Evolutionary conservation across 2,888 invertebrate species (phyloP).

Genomic region (Beris morrisii): DNA sequence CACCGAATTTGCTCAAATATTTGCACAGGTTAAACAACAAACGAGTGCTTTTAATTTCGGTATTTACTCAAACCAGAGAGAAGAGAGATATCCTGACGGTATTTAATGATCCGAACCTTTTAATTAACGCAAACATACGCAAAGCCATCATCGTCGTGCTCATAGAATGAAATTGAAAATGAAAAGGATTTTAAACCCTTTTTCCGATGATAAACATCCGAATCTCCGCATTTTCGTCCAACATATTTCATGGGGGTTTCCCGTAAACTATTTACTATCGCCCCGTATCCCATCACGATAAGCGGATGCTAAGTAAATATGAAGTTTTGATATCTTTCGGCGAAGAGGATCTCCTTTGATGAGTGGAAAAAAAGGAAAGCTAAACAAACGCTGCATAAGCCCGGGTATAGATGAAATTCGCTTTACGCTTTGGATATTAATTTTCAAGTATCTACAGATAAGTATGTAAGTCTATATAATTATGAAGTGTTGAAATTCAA

Average conservation of each 20-base stretch:
- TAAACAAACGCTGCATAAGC: too few relatives aligned
- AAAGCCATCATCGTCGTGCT: constrained; percentile 3
- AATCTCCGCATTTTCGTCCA: constrained; percentile 1
- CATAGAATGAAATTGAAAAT: constrained; percentile 6
- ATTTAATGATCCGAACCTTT: constrained; percentile 25
- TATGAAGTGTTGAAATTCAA: too few relatives aligned
- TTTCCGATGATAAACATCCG: constrained; percentile 2
- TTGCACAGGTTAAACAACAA: constrained; percentile 17
- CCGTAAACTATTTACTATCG: constrained; percentile 26
- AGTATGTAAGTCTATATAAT: too few relatives aligned
- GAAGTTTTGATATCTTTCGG: background rate
- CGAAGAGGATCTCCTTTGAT: background rate
- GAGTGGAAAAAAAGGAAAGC: background rate
- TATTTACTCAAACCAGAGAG: constrained; percentile 6
- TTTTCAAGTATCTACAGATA: too few relatives aligned
- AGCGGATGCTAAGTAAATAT: background rate
- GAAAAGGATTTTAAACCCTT: constrained; percentile 13
- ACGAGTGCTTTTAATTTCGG: constrained; percentile 21
- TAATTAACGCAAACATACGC: constrained; percentile 21
- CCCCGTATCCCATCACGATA: constrained; percentile 5
- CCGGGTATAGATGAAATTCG: too few relatives aligned
- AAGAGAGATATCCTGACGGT: constrained; percentile 13
- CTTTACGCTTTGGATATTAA: too few relatives aligned
- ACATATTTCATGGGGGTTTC: constrained; percentile 13
- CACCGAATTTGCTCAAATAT: constrained; percentile 5